Evolutionary conservation across 2,888 invertebrate genomes (phyloP).

Genomic region (Andrena chrysosceles): DNA sequence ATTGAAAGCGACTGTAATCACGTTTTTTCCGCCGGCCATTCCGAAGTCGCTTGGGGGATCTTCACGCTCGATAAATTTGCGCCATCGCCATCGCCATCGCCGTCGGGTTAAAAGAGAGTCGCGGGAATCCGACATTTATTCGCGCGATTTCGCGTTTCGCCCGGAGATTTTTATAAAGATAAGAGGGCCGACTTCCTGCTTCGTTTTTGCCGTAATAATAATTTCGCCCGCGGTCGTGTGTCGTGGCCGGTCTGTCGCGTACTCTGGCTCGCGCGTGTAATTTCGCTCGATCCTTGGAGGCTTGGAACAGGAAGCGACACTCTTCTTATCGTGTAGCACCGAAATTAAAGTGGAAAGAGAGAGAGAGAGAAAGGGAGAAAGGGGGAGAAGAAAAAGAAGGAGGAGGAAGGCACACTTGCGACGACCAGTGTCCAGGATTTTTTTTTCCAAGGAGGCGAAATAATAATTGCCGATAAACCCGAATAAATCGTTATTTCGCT

Average conservation of each 20-base stretch:
- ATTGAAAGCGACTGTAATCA: not conserved
- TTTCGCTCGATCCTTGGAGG: conserved; percentile 39
- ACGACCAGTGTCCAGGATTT: conserved; percentile 24
- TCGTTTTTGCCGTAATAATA: conserved; percentile 81
- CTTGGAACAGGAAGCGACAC: conserved; percentile 59
- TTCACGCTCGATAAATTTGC: conserved; percentile 47
- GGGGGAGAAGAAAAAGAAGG: not conserved
- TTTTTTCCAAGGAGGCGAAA: conserved; percentile 39
- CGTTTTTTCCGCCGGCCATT: not conserved
- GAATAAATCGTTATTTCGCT: conserved; percentile 43
- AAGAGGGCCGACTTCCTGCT: conserved; percentile 67
- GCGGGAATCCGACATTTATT: conserved; percentile 53
- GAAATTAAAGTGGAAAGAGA: conserved; percentile 45
- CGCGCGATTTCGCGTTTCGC: conserved; percentile 61
- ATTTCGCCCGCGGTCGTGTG: conserved; percentile 71
- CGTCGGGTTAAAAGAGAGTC: not conserved
- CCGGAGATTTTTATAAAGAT: conserved; percentile 74
- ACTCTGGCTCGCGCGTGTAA: conserved; percentile 46
- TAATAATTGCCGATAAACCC: conserved; percentile 42
- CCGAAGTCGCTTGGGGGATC: conserved; percentile 7
- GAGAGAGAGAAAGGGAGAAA: not conserved
- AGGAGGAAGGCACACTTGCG: not conserved
- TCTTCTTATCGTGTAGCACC: conserved; percentile 43
- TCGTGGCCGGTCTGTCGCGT: conserved; percentile 44
- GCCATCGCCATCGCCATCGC: not conserved